Base-by-base conservation (phyloP, 2,113 vertebrate species). In the Gopherus flavomarginatus region DNA sequence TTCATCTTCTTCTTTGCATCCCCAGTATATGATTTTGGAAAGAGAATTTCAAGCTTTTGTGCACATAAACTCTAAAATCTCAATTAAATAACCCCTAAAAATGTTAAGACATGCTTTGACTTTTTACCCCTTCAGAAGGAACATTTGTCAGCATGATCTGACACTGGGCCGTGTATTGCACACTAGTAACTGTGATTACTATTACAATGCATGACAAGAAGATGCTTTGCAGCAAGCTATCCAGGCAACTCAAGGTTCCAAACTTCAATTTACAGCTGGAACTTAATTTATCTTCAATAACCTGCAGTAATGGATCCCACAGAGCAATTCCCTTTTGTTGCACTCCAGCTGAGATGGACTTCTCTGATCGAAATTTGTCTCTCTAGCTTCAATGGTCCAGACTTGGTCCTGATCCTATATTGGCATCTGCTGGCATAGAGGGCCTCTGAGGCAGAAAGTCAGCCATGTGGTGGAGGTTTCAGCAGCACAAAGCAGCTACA, bases 1-100 rank as follows among this genome's bases (percentile, higher is more conserved):
- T 83, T 90, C 90, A 92, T 92, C 85, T 95, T 87, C 62, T 75
- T 86, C 65, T 75, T 91, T 54, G 44, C 81, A 91, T 86, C 53
- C 89, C 85, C 57, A 90, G 85, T 90, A 54, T 35, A 81, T 75
- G 95, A 83, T n/a, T 93, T 92, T 90, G 81, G 52, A 95, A 62
- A 65, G 4, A 91, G 72, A 90, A 90, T 96, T 96, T 92, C 90
- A 97, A 95, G 11, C 35, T 84, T 59, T 92, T 91, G 8, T 85
- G 85, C 86, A 83, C 11, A 81, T 52, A 85, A 3, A 16, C 29
- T 95, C 94, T 94, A 96, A 88, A 52, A 90, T 94, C 57, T 79
- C 88, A 83, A 86, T 87, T 1, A 6, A 65, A 96, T 90, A 81
- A 42, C 44, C 2, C 52, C 65, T 94, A 87, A 94, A 94, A 91